Evolutionary conservation across 2,888 invertebrate species (phyloP).

Genomic region (Vannuccia rotundouncinata): DNA sequence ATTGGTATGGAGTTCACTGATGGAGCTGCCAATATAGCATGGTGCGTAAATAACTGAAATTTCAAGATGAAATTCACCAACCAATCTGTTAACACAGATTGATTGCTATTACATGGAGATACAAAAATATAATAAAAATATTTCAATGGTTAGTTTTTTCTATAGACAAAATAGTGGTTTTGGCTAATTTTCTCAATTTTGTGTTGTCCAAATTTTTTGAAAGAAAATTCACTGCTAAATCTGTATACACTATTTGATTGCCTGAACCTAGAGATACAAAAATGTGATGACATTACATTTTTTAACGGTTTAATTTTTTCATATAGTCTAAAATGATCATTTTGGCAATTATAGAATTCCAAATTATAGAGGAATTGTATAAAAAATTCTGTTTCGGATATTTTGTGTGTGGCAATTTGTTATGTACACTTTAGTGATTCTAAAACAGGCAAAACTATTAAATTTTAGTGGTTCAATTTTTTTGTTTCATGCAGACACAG

Average conservation of each 20-base stretch:
- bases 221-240: conserved; percentile 8
- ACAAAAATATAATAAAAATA: conserved; percentile 23
- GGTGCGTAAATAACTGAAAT: conserved; percentile 8
- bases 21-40: too few species aligned
- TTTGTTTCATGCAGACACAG: not conserved
- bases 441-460: conserved; percentile 4
- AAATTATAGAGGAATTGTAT: conserved; percentile 20
- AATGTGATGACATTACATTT: not conserved
- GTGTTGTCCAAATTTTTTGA: too few species aligned
- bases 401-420: conserved; percentile 24
- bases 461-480: conserved; percentile 21
- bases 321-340: conserved; percentile 10
- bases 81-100: conserved; percentile 15
- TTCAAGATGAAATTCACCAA: conserved; percentile 20
- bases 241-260: conserved; percentile 26
- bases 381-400: not conserved
- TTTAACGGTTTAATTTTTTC: conserved; percentile 3
- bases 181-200: too few species aligned
- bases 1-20: too few species aligned
- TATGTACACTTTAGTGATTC: conserved; percentile 14
- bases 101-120: conserved; percentile 18
- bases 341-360: conserved; percentile 7
- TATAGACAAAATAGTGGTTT: too few species aligned
- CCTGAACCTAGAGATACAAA: conserved; percentile 14
- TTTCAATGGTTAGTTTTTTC: conserved; percentile 18